Evolutionary conservation across 2,113 vertebrate species (phyloP), one percentile per base, ranked within the genome.

Genomic region (Corapipo altera): DNA sequence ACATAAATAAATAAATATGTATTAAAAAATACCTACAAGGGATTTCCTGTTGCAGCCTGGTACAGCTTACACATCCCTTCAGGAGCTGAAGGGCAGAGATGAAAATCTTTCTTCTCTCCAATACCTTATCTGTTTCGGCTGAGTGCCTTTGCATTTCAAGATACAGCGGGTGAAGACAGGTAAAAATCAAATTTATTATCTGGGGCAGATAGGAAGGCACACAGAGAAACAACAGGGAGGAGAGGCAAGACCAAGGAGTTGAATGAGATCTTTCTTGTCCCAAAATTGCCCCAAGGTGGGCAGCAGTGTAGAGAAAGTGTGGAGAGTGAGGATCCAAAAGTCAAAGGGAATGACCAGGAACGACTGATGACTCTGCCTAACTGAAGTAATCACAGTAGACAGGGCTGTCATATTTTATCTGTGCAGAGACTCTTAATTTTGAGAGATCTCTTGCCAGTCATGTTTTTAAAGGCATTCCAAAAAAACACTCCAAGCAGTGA

Each of bases 321-420:
- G 1, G 46, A 66, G 44, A 87, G 41, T 2, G 0, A 0, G 6
- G 51, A 59, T 85, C 32, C 30, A 5, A 79, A 76, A 85, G 61
- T 87, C 88, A 71, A 70, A 74, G 26, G 71, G 64, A 91, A 79
- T 49, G 30, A 43, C n/a, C 82, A 37, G 51, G 82, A 78, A 73
- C 91, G 80, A 95, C 81, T 61, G 80, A 81, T 1, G 19, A 65
- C 46, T 22, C 66, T 65, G 61, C 52, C 85, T 72, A 85, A 88
- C 37, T 57, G 78, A 93, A 90, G 65, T 92, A 94, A 95, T 96
- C 84, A 85, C 66, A 80, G 32, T 2, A 73, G 92, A 93, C 91
- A 96, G 67, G 41, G 58, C 77, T 96, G 83, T 96, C 95, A 86
- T 92, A 79, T 83, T 96, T 89, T 87, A 93, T 95, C 80, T 77